A percentile compares a stretch with the other conserved stretches of the same genome.
Conservation (phyloP, 2,113 vertebrate species). For the Mohoua ochrocephala region DNA sequence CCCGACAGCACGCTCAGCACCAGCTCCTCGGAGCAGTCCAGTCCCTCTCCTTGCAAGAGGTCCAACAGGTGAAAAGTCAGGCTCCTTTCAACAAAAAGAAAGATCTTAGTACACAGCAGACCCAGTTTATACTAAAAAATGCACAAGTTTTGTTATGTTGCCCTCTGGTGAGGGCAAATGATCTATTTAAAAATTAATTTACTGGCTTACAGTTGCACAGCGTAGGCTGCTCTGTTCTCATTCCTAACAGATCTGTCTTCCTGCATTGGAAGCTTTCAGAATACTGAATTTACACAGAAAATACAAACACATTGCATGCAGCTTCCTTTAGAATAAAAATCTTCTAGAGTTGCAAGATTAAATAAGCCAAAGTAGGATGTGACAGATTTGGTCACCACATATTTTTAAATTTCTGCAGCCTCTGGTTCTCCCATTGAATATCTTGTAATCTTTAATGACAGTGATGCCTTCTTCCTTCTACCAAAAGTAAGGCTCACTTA, state of each 20-base stretch:
- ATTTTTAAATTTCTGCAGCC: background rate
- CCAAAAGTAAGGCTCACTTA: background rate
- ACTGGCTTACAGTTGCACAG: background rate
- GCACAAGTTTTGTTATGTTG: background rate
- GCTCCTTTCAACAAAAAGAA: background rate
- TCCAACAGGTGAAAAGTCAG: slow-evolving; percentile 81
- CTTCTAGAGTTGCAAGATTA: background rate
- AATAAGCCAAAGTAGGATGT: background rate
- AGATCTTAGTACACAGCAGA: background rate
- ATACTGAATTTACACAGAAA: background rate
- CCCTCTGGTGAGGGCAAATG: background rate
- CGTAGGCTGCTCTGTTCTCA: background rate
- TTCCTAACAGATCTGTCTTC: background rate
- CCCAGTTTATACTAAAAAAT: background rate
- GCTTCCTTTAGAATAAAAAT: background rate
- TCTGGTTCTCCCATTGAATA: background rate
- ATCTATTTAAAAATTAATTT: background rate
- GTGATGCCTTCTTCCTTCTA: background rate
- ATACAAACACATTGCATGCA: background rate
- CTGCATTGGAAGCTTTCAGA: background rate
- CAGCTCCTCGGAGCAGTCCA: slow-evolving; percentile 90
- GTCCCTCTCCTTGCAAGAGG: slow-evolving; percentile 90
- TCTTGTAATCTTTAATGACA: background rate
- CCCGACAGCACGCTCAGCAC: slow-evolving; percentile 94
- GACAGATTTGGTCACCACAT: background rate